phyloP scores from a whole-genome alignment of 2,888 invertebrate genomes.

The Smittia sp. region DNA sequence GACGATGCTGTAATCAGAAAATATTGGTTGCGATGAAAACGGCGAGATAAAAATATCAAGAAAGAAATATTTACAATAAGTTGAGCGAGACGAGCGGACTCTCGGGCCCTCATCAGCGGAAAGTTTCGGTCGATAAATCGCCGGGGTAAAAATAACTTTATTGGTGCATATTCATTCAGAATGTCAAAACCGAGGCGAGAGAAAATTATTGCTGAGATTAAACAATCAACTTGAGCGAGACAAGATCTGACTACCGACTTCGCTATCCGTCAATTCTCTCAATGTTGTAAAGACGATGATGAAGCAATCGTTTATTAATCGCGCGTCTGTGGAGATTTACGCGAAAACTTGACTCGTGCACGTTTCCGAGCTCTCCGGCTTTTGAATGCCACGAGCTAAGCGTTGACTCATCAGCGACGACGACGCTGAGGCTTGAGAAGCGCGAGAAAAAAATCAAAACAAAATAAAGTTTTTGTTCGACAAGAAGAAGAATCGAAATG shows the following conservation, averaged over 20 bases:
- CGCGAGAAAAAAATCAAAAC: neutral
- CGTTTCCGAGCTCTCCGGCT: neutral
- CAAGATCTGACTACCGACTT: too few species aligned
- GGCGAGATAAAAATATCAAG: constrained; percentile 9
- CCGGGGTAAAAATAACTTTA: too few species aligned
- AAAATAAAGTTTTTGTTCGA: neutral
- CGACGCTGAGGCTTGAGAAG: neutral
- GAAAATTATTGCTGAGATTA: too few species aligned
- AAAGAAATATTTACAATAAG: neutral
- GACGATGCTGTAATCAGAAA: constrained; percentile 5
- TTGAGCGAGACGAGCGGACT: too few species aligned
- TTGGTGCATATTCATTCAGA: too few species aligned
- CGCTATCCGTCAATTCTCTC: too few species aligned
- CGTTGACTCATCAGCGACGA: neutral
- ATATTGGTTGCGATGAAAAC: neutral
- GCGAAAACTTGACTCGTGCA: neutral
- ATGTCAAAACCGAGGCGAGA: too few species aligned
- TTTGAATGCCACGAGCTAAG: neutral
- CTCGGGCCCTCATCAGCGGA: too few species aligned
- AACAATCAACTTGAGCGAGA: too few species aligned
- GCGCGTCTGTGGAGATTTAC: neutral
- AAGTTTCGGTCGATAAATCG: too few species aligned
- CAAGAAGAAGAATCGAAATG: too few species aligned
- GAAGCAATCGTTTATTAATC: constrained; percentile 3
- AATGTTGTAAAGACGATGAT: too few species aligned